These are phyloP conservation scores for Pyrocoelia pectoralis DNA, from an alignment of 2,888 invertebrate genomes.

Conservation along the genomic window DNA sequence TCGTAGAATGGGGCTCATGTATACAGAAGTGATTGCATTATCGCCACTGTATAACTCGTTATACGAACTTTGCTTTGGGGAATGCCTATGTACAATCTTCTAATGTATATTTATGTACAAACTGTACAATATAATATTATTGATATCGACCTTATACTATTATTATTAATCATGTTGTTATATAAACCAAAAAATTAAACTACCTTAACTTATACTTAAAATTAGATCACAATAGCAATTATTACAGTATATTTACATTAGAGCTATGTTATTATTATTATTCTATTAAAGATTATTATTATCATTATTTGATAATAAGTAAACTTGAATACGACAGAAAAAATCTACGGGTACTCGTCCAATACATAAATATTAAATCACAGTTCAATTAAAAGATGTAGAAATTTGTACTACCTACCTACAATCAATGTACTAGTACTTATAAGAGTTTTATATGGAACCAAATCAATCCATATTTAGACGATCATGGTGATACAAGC, in stretches of 20 bases:
- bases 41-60: constrained; percentile 29
- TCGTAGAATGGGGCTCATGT: constrained; percentile 42
- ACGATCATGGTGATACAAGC: neutral
- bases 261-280: constrained; percentile 9
- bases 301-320: constrained; percentile 15
- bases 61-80: constrained; percentile 36
- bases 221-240: constrained; percentile 37
- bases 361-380: constrained; percentile 35
- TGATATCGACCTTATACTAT: neutral
- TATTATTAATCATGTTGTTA: neutral
- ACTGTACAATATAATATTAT: constrained; percentile 20
- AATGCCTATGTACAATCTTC: constrained; percentile 26
- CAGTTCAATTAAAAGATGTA: constrained; percentile 32
- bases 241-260: constrained; percentile 31
- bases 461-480: neutral
- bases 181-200: neutral
- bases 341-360: constrained; percentile 23
- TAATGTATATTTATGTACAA: constrained; percentile 25
- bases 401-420: constrained; percentile 15
- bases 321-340: constrained; percentile 17
- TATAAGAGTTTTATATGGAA: neutral
- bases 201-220: constrained; percentile 20
- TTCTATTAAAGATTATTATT: constrained; percentile 2
- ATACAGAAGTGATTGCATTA: constrained; percentile 17
- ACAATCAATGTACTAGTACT: too few relatives aligned